Evolutionary conservation across 2,888 invertebrate genomes (phyloP).

Genomic region (Eurytoma adleriae): DNA sequence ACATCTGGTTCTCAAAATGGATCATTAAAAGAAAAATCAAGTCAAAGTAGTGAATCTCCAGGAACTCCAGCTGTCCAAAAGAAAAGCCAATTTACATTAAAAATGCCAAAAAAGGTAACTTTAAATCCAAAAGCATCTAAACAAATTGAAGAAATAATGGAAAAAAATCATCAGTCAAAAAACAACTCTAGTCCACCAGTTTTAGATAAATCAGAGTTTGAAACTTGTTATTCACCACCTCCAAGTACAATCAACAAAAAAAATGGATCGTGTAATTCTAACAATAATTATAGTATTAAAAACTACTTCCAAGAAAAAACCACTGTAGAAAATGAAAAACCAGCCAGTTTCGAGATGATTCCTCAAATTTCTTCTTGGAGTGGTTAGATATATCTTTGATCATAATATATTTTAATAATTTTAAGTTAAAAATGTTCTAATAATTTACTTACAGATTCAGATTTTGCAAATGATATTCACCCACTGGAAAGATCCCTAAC

Average conservation of each 20-base stretch:
- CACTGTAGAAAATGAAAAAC: background rate
- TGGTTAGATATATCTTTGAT: slow-evolving; percentile 20
- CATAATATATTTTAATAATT: background rate
- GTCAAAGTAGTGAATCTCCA: slow-evolving; percentile 5
- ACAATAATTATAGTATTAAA: background rate
- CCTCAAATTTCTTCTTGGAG: slow-evolving; percentile 43
- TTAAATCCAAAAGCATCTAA: slow-evolving; percentile 63
- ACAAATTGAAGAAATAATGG: slow-evolving; percentile 66
- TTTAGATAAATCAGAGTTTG: slow-evolving; percentile 5
- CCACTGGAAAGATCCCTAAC: slow-evolving; percentile 42
- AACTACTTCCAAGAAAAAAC: background rate
- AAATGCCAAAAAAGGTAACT: slow-evolving; percentile 69
- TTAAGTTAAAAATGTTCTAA: slow-evolving; percentile 10
- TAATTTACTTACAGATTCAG: slow-evolving; percentile 31
- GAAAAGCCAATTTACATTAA: slow-evolving; percentile 67
- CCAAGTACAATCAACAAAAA: background rate
- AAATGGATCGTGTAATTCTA: background rate
- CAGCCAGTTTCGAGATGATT: background rate
- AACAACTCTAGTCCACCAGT: background rate
- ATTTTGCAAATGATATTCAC: slow-evolving; percentile 11
- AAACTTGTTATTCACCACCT: background rate
- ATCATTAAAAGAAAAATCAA: background rate
- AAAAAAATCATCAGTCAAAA: slow-evolving; percentile 60
- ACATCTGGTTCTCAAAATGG: slow-evolving; percentile 1
- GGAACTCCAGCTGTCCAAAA: slow-evolving; percentile 35